Percentiles rank a stretch among this genome's conserved stretches.
phyloP scores from a whole-genome alignment of 2,888 invertebrate genomes.

The Chrysolina oricalcia region DNA sequence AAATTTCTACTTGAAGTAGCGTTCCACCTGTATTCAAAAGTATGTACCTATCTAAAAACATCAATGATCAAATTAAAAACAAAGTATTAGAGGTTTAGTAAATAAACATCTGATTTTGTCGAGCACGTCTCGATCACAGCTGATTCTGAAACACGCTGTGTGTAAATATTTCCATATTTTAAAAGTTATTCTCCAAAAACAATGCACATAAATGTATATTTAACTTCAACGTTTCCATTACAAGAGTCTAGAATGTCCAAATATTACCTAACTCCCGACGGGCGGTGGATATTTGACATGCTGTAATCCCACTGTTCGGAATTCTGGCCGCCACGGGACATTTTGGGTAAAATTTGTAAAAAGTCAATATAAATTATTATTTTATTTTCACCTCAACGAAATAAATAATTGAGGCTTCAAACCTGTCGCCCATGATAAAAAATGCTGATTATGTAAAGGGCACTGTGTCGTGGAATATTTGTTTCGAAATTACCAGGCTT shows the following conservation, averaged over 20 bases:
- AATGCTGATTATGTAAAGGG: neutral
- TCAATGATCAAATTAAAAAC: too few relatives aligned
- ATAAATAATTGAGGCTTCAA: constrained; percentile 30
- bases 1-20: too few relatives aligned
- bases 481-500: neutral
- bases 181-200: constrained; percentile 20
- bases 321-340: constrained; percentile 48
- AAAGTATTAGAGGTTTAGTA: too few relatives aligned
- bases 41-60: too few relatives aligned
- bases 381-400: constrained; percentile 30
- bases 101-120: too few relatives aligned
- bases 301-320: constrained; percentile 52
- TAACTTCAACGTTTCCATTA: constrained; percentile 48
- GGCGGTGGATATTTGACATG: constrained; percentile 52
- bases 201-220: constrained; percentile 38
- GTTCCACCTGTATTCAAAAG: too few relatives aligned
- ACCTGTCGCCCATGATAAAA: neutral
- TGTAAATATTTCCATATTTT: neutral
- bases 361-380: constrained; percentile 52
- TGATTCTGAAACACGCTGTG: neutral
- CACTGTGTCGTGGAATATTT: neutral
- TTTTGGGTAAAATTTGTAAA: constrained; percentile 54
- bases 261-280: constrained; percentile 48
- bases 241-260: constrained; percentile 52
- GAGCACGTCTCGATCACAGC: neutral